Evolutionary conservation across 2,888 invertebrate genomes (phyloP), one percentile per base, ranked within the genome.

Genomic region (Sesia bembeciformis): DNA sequence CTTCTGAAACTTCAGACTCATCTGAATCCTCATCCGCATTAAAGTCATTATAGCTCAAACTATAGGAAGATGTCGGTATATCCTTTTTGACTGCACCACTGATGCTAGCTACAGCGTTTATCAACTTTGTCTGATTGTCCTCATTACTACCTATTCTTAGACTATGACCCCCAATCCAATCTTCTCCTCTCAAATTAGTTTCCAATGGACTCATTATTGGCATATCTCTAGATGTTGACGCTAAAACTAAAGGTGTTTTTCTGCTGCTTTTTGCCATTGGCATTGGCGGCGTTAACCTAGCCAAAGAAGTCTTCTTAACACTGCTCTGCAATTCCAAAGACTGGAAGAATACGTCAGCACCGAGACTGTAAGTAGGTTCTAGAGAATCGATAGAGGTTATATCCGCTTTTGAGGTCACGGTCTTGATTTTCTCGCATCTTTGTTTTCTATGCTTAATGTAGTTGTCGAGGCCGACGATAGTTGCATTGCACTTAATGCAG

Each of bases 311-410:
- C 60, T 92, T 91, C 64, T 93, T 93, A 0, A 91, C 89, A 66
- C 94, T 94, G 68, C 95, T 95, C 67, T 94, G 94, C 7, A 96
- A 74, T 69, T 95, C 94, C 42, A 97, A 79, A 0, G 95, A 95
- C 43, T 94, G 95, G 68, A 97, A 97, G 78, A 97, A 97, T 4
- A 96, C 94, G 72, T 95, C 95, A 0, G 96, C 96, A 59, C 94
- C 95, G 4, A 95, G 84, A 52, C 91, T 91, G 63, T 93, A 93
- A 57, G 84, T 65, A 55, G 89, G 76, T 72, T 90, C 81, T 61
- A 91, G 61, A 51, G 85, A 57, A 58, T 90, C 79, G 56, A 86
- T 74, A 0, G 81, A 63, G 1, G 82, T 75, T 4, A 84, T 64
- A 40, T 78, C 82, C 3, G 78, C 59, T 63, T 83, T 83, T 46